Evolutionary conservation across 2,888 invertebrate genomes (phyloP).

Genomic region (Ochlodes sylvanus): DNA sequence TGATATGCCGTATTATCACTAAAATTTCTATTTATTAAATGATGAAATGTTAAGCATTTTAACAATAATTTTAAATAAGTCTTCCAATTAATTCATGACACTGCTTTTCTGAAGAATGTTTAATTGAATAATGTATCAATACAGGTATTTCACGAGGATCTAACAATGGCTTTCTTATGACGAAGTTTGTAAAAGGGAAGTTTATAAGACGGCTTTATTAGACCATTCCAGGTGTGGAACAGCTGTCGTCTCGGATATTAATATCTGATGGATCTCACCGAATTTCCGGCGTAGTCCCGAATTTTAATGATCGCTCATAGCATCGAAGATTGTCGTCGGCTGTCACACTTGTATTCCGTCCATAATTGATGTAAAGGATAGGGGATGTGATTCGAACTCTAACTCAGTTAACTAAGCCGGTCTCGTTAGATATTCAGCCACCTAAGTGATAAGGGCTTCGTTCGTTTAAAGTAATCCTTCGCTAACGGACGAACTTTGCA

Average conservation of each 20-base stretch:
- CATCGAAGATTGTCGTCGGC: constrained; percentile 52
- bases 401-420: constrained; percentile 62
- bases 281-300: constrained; percentile 57
- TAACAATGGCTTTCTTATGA: constrained; percentile 39
- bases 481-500: constrained; percentile 59
- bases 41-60: no score
- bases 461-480: constrained; percentile 56
- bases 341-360: constrained; percentile 61
- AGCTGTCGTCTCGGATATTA: constrained; percentile 76
- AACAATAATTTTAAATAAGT: no score
- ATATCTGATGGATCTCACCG: constrained; percentile 69
- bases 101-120: background rate
- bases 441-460: constrained; percentile 63
- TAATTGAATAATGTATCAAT: no score
- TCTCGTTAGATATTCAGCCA: constrained; percentile 69
- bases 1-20: background rate
- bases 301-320: constrained; percentile 62
- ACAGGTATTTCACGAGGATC: constrained; percentile 20
- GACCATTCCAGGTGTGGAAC: constrained; percentile 73
- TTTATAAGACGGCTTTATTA: constrained; percentile 78
- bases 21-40: no score
- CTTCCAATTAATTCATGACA: background rate
- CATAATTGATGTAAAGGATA: constrained; percentile 70
- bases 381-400: constrained; percentile 63
- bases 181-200: constrained; percentile 69